Base-by-base conservation (phyloP, 2,113 vertebrate species). In the Clarias batrachus region DNA sequence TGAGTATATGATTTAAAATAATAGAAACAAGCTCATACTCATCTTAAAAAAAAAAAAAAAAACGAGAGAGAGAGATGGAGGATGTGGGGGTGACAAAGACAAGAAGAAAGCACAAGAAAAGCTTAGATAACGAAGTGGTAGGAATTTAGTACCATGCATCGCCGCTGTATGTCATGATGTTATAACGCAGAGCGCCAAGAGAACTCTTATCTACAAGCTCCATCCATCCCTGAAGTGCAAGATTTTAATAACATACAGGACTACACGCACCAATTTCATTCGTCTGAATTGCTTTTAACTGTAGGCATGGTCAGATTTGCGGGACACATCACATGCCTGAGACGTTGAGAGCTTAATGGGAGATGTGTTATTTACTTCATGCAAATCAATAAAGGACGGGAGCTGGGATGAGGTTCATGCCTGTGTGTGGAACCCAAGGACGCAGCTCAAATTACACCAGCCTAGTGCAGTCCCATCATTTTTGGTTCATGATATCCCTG, bases 101-200 rank as follows among this genome's bases (percentile, higher is more conserved):
- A 71, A 78, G 76, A 62, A 52, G 85, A 73, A 77, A 68, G 65
- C 76, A 54, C 5, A 11, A 68, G 82, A 54, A 80, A 76, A 81
- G 57, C 70, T 84, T 73, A 62, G 62, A 80, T 81, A 86, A 71
- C 23, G 25, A 62, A 87, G 77, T 65, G 57, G 68, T 78, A 85
- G 62, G 82, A 89, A 78, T 89, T 54, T 82, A 78, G 52, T 85
- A 62, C 27, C 73, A 85, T 82, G 60, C 33, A 23, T 71, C 74
- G 59, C 73, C n/a, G 30, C 83, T 70, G 60, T 23, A 57, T 57
- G 52, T 78, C 48, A 27, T 85, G 83, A 71, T 81, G 82, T 73
- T 70, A 81, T 74, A 52, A 85, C 59, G 84, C 9, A 4, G 52
- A 0, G 73, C 52, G 19, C 59, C 60, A 1, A 27, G 60, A 30